A percentile compares a stretch with the other conserved stretches of the same genome.
These are phyloP conservation scores for Plebejus anna DNA, from an alignment of 2,888 invertebrate genomes.

Conservation along the genomic window DNA sequence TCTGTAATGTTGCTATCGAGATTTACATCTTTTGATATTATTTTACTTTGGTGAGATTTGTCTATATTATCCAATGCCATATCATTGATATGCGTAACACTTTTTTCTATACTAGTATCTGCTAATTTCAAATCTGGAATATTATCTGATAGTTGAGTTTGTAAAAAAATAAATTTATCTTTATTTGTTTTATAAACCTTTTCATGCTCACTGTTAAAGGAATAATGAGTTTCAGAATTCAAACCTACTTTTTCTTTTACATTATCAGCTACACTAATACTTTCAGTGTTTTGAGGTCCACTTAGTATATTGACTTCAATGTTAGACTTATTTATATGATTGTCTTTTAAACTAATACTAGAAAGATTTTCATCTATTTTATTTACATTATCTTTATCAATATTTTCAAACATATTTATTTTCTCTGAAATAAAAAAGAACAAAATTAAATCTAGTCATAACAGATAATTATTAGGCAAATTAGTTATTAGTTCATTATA, in stretches of 20 bases:
- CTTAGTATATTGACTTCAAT: conserved; percentile 45
- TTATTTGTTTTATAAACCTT: conserved; percentile 64
- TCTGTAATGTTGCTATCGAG: conserved; percentile 63
- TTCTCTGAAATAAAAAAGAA: conserved; percentile 57
- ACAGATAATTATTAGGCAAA: background rate
- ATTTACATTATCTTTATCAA: conserved; percentile 55
- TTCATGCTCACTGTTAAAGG: conserved; percentile 48
- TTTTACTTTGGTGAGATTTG: conserved; percentile 36
- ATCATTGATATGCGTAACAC: conserved; percentile 41
- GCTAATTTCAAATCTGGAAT: conserved; percentile 43
- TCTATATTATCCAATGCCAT: conserved; percentile 42
- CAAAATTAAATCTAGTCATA: background rate
- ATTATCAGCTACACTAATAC: conserved; percentile 35
- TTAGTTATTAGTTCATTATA: background rate
- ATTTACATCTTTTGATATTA: conserved; percentile 38
- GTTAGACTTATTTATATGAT: conserved; percentile 52
- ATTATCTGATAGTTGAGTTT: conserved; percentile 62
- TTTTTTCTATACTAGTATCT: conserved; percentile 42
- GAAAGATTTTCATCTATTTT: conserved; percentile 56
- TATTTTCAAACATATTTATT: conserved; percentile 74
- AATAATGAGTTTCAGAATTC: conserved; percentile 46
- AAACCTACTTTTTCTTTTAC: conserved; percentile 34
- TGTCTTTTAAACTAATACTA: conserved; percentile 61
- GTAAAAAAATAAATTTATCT: conserved; percentile 67
- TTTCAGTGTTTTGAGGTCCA: conserved; percentile 36